Evolutionary conservation across 2,113 vertebrate genomes (phyloP).

Genomic region (Toxotes jaculatrix): DNA sequence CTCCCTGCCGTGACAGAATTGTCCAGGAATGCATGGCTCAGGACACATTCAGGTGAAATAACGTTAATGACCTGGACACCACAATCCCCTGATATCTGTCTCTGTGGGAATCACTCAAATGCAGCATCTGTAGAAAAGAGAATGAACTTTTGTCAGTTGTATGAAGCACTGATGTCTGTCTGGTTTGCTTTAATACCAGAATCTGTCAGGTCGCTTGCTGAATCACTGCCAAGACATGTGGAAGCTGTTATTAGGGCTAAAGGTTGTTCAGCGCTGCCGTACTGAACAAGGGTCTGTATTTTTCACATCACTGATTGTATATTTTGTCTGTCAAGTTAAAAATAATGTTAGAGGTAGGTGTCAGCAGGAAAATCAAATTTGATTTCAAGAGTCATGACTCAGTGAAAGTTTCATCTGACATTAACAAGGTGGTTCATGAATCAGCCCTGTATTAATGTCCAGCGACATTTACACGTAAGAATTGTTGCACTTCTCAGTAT

Average conservation of each 20-base stretch:
- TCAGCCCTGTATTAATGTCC: not conserved
- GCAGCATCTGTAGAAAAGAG: constrained; percentile 32
- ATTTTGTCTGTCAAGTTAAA: not conserved
- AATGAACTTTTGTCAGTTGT: not conserved
- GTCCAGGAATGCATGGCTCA: constrained; percentile 42
- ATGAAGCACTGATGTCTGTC: constrained; percentile 22
- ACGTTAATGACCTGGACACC: constrained; percentile 32
- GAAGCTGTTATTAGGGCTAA: constrained; percentile 12
- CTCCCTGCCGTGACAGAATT: constrained; percentile 42
- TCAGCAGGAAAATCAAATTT: not conserved
- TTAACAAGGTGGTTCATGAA: not conserved
- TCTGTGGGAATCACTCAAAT: constrained; percentile 30
- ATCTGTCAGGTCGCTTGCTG: not conserved
- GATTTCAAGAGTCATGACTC: not conserved
- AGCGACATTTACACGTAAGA: not conserved
- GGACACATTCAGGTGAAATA: constrained; percentile 44
- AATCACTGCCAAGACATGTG: constrained; percentile 9
- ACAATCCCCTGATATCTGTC: constrained; percentile 25
- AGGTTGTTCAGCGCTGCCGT: not conserved
- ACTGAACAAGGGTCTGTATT: not conserved
- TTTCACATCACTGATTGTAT: not conserved
- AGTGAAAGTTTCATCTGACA: not conserved
- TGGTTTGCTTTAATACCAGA: constrained; percentile 32
- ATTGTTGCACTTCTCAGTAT: not conserved
- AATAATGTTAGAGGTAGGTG: not conserved